phyloP scores from a whole-genome alignment of 2,113 vertebrate species.

The Dissostichus mawsoni region DNA sequence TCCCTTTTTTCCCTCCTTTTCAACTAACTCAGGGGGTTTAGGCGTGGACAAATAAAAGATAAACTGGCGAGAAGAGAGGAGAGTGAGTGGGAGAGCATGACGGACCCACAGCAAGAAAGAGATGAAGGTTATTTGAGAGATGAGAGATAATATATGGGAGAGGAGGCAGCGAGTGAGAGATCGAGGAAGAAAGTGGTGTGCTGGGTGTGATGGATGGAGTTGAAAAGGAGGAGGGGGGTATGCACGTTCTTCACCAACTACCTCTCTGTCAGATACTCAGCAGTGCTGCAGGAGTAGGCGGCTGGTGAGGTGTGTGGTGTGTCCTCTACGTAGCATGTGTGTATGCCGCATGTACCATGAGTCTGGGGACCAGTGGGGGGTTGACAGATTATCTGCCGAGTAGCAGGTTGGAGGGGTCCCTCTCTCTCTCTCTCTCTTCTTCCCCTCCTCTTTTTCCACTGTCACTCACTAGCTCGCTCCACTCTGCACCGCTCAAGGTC shows the following conservation, averaged over 20 bases:
- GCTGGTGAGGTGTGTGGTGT: slow-evolving; percentile 48
- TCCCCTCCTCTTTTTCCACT: slow-evolving; percentile 54
- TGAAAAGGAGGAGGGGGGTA: slow-evolving; percentile 59
- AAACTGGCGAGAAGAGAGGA: slow-evolving; percentile 41
- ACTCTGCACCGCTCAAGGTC: slow-evolving; percentile 77
- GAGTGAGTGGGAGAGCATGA: slow-evolving; percentile 14
- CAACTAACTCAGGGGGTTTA: slow-evolving; percentile 56
- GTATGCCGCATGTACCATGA: slow-evolving; percentile 66
- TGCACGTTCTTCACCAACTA: slow-evolving; percentile 58
- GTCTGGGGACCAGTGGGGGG: slow-evolving; percentile 71
- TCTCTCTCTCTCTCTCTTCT: slow-evolving; percentile 28
- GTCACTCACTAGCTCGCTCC: slow-evolving; percentile 52
- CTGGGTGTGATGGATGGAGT: slow-evolving; percentile 66
- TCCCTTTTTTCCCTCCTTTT: slow-evolving; percentile 11
- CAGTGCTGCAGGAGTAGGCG: slow-evolving; percentile 61
- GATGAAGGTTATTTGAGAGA: slow-evolving; percentile 41
- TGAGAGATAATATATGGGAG: slow-evolving; percentile 43
- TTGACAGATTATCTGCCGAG: slow-evolving; percentile 82
- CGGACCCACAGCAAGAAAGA: slow-evolving; percentile 22
- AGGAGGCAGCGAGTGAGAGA: slow-evolving; percentile 42
- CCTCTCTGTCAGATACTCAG: slow-evolving; percentile 65
- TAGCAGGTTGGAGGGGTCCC: slow-evolving; percentile 70
- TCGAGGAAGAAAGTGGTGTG: slow-evolving; percentile 34
- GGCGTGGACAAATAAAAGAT: slow-evolving; percentile 72
- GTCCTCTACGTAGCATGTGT: slow-evolving; percentile 41